These are phyloP conservation scores for Florisuga fusca DNA, from an alignment of 2,797 vertebrate species.

Conservation along the genomic window DNA sequence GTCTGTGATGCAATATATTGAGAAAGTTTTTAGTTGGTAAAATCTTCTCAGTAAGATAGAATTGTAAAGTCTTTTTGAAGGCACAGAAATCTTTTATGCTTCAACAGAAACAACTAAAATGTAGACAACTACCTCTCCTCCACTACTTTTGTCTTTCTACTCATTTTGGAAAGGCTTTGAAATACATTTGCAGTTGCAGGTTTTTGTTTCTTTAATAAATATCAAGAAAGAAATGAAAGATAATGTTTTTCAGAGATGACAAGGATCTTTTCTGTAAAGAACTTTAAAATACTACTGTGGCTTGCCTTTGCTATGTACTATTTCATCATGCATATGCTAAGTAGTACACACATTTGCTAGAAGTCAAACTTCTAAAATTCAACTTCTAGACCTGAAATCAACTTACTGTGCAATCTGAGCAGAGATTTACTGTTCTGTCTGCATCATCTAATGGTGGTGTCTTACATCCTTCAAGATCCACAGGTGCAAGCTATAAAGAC, in stretches of 20 bases:
- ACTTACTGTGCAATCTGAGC: not conserved
- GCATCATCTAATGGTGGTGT: not conserved
- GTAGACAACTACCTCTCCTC: not conserved
- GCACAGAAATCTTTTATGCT: not conserved
- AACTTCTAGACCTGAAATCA: not conserved
- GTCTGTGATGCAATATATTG: not conserved
- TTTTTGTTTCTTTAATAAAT: not conserved
- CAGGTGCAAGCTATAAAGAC: not conserved
- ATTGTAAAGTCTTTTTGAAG: not conserved
- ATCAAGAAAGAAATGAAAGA: not conserved
- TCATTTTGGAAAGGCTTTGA: not conserved
- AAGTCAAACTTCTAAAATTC: not conserved
- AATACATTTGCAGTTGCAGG: not conserved
- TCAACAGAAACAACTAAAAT: not conserved
- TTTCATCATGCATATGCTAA: not conserved
- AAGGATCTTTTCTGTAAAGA: not conserved
- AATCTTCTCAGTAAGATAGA: not conserved
- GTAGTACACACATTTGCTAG: not conserved
- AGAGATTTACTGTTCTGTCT: not conserved
- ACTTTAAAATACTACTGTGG: not conserved
- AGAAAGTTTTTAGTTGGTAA: not conserved
- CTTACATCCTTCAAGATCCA: not conserved
- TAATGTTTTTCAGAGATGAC: not conserved
- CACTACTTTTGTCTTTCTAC: not conserved
- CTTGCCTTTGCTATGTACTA: not conserved